Percentiles rank a stretch among this genome's conserved stretches.
Evolutionary conservation across 2,888 invertebrate genomes (phyloP).

Genomic region (Lagria hirta): DNA sequence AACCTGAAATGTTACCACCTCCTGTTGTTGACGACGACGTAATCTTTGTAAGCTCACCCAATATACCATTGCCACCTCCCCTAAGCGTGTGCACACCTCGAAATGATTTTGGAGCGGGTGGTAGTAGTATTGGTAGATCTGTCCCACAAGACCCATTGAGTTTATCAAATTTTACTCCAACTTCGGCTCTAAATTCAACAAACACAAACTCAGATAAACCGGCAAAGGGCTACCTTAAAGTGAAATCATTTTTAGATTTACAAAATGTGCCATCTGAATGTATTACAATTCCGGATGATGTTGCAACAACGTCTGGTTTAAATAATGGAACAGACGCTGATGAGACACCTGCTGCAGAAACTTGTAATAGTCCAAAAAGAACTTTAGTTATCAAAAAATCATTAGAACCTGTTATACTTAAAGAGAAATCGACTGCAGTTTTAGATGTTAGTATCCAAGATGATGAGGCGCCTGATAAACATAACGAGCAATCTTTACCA

Average conservation of each 20-base stretch:
- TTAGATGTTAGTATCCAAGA: not conserved
- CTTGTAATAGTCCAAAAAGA: too few relatives aligned
- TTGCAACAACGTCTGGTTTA: slow-evolving; percentile 20
- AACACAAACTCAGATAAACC: not conserved
- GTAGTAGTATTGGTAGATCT: too few relatives aligned
- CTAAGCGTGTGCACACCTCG: slow-evolving; percentile 10
- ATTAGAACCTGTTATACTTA: too few relatives aligned
- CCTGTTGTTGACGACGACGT: slow-evolving; percentile 55
- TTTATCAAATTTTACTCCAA: too few relatives aligned
- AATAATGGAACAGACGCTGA: slow-evolving; percentile 17
- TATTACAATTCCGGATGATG: slow-evolving; percentile 48
- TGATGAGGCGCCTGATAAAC: not conserved
- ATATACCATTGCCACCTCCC: slow-evolving; percentile 24
- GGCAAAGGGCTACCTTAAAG: slow-evolving; percentile 38
- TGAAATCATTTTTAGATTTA: slow-evolving; percentile 44
- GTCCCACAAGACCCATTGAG: too few relatives aligned
- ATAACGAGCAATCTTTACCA: too few relatives aligned
- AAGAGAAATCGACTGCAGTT: slow-evolving; percentile 1
- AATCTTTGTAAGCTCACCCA: slow-evolving; percentile 53
- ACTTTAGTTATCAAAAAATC: too few relatives aligned
- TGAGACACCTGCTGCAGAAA: slow-evolving; percentile 3
- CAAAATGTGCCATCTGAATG: slow-evolving; percentile 45
- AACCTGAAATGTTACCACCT: slow-evolving; percentile 34
- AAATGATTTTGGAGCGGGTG: slow-evolving; percentile 12
- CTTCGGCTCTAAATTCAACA: not conserved